Evolutionary conservation across 2,797 vertebrate genomes (phyloP).

Genomic region (Sebastes diploproa): DNA sequence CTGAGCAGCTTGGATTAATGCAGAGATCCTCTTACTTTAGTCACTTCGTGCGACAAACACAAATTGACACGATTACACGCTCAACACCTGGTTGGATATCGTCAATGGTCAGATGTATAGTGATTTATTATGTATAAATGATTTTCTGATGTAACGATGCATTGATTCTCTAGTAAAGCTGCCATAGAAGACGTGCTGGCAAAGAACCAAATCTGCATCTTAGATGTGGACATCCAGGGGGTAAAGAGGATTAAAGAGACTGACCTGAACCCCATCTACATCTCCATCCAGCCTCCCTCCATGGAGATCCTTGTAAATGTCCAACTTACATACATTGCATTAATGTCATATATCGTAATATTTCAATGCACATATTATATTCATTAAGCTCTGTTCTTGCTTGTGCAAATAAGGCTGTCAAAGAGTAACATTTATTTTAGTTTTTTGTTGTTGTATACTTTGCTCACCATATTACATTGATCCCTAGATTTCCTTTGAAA

Average conservation of each 20-base stretch:
- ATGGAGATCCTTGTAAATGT: conserved; percentile 88
- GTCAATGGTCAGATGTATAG: not conserved
- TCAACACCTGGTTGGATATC: not conserved
- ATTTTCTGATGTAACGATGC: not conserved
- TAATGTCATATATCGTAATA: not conserved
- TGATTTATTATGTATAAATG: too few relatives aligned
- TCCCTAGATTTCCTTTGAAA: not conserved
- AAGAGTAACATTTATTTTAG: not conserved
- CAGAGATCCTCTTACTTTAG: conserved; percentile 55
- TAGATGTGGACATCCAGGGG: conserved; percentile 97
- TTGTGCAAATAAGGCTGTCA: not conserved
- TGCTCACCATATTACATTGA: not conserved
- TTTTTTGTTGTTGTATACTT: not conserved
- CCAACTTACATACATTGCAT: not conserved
- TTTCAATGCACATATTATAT: not conserved
- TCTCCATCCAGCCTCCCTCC: conserved; percentile 94
- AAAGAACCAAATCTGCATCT: conserved; percentile 94
- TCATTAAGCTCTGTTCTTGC: not conserved
- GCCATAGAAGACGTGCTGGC: conserved; percentile 92
- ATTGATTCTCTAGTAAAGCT: conserved; percentile 84
- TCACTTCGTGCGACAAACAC: not conserved
- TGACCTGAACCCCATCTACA: conserved; percentile 92
- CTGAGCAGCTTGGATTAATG: conserved; percentile 51
- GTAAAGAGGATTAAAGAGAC: conserved; percentile 95
- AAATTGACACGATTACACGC: not conserved